Conservation (phyloP, 1,140 invertebrate genomes). For the Halyomorpha halys region DNA sequence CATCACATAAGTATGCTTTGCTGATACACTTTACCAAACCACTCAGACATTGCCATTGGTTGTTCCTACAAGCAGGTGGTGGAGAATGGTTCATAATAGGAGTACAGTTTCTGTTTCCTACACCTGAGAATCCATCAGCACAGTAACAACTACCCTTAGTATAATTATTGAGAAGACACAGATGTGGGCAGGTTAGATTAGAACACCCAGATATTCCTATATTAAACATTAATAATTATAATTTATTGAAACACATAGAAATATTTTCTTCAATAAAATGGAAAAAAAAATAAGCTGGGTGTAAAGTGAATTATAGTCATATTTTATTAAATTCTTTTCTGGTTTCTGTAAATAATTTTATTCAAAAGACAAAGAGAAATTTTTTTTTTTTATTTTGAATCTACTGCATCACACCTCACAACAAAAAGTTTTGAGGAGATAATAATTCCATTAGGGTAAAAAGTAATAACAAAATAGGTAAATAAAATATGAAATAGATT, state of each 20-base stretch:
- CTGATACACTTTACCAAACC: slow-evolving; percentile 37
- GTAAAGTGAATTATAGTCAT: no score
- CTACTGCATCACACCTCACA: no score
- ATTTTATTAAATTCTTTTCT: no score
- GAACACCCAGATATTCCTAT: neutral
- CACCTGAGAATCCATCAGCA: slow-evolving; percentile 37
- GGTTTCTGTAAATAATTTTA: no score
- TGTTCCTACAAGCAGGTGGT: neutral
- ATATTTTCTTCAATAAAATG: neutral
- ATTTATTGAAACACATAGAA: neutral
- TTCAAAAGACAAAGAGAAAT: no score
- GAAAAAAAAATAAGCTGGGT: no score
- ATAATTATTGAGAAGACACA: slow-evolving; percentile 45
- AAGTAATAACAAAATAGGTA: no score
- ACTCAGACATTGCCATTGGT: slow-evolving; percentile 24
- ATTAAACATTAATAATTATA: neutral
- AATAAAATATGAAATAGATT: no score
- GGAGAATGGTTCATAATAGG: neutral
- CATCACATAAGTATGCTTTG: slow-evolving; percentile 44
- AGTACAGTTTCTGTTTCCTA: neutral
- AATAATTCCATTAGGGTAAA: no score
- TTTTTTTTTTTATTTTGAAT: no score
- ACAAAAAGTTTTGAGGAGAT: no score
- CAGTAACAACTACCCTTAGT: slow-evolving; percentile 43
- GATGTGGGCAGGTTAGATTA: slow-evolving; percentile 20